A percentile compares a stretch with the other conserved stretches of the same genome.
Evolutionary conservation across 2,888 invertebrate genomes (phyloP).

Genomic region (Scaeva pyrastri): DNA sequence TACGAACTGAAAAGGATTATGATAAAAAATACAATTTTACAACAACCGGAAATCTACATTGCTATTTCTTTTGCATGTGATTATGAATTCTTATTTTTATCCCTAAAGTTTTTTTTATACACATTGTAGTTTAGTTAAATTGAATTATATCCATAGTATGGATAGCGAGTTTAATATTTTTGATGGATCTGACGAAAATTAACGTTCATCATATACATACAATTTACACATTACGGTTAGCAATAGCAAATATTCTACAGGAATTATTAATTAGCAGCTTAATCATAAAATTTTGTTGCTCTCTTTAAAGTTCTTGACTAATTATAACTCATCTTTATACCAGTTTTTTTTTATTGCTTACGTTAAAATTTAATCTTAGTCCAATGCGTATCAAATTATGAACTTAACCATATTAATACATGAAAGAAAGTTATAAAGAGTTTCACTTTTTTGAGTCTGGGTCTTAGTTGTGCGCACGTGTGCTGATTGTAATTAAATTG

Average conservation of each 20-base stretch:
- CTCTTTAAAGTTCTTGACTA: no score
- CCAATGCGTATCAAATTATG: not conserved
- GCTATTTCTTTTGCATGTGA: not conserved
- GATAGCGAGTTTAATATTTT: no score
- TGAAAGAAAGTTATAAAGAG: slow-evolving; percentile 53
- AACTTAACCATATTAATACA: not conserved
- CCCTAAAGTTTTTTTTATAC: no score
- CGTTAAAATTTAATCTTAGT: not conserved
- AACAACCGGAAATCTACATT: not conserved
- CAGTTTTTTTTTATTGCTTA: not conserved
- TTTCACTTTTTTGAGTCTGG: slow-evolving; percentile 61
- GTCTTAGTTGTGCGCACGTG: slow-evolving; percentile 27
- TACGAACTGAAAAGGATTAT: not conserved
- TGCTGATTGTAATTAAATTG: slow-evolving; percentile 37
- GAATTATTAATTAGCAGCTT: no score
- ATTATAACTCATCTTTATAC: no score
- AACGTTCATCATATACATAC: no score
- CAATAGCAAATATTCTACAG: no score
- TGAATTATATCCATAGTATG: no score
- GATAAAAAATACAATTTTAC: not conserved
- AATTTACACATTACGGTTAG: no score
- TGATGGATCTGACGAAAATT: no score
- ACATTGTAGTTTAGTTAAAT: no score
- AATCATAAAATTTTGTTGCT: no score
- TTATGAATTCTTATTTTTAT: not conserved